Evolutionary conservation across 2,888 invertebrate genomes (phyloP), one percentile per base, ranked within the genome.

Genomic region (Ceriagrion tenellum): DNA sequence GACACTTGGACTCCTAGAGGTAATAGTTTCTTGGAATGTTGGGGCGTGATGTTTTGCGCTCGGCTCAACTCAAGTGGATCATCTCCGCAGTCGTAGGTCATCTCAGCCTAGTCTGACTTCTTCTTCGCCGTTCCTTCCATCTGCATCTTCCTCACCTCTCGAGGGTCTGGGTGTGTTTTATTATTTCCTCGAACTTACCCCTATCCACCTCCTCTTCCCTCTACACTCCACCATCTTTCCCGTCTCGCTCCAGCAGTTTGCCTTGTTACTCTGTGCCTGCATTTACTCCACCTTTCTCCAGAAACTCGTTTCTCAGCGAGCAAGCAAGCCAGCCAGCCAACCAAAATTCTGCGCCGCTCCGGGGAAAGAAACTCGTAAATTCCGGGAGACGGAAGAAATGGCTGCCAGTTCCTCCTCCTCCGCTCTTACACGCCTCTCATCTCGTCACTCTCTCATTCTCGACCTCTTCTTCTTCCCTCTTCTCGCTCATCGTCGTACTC

Each of bases 361-460:
- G 81, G 35, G 81, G 81, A 81, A 35, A 69, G 69, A 35, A 35
- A 81, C 81, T 81, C 81, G 35, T 81, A 81, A 81, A 81, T 81
- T 81, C 35, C 81, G 81, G 35, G 81, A 16, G 59, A 35, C 16
- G 81, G 35, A 3, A 81, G 35, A 3, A 20, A 35, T 16, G 81
- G 81, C 35, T 30, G 26, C 81, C 16, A 35, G 81, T 13, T 35
- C 81, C 81, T 81, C 81, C 81, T 26, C 35, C 18, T 81, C 81
- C 81, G n/a, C 69, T 69, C 18, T 81, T 81, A 35, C 81, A 81
- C 35, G 81, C 81, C 16, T 35, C 81, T 13, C 35, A 35, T 81
- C 81, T 81, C 69, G 69, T 69, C 69, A 69, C 69, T 69, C 69
- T 69, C 59, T 16, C 35, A 18, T 55, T 55, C 23, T n/a, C n/a